phyloP scores from a whole-genome alignment of 2,113 vertebrate genomes.

The Chlamydotis undulata region DNA sequence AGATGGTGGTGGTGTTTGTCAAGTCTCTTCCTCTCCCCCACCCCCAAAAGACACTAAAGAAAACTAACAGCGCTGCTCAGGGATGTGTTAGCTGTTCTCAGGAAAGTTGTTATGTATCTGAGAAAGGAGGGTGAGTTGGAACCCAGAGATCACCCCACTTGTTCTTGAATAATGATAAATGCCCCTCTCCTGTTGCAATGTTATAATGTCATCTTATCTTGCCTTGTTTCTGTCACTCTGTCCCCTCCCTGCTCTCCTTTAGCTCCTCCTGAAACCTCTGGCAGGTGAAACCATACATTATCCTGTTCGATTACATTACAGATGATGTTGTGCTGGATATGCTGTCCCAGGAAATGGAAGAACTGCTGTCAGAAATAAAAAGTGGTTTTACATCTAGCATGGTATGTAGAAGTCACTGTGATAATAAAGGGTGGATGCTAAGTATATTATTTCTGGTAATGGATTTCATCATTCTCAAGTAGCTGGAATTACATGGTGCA shows the following conservation, averaged over 20 bases:
- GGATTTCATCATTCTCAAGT: not conserved
- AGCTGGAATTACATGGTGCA: not conserved
- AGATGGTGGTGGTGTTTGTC: not conserved
- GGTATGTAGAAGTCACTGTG: constrained; percentile 44
- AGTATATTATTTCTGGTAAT: not conserved
- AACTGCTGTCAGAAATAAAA: constrained; percentile 66
- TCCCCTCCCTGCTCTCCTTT: not conserved
- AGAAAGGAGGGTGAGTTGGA: not conserved
- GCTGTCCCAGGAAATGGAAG: constrained; percentile 4
- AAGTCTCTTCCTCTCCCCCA: not conserved
- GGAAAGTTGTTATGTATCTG: not conserved
- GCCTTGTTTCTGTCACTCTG: not conserved
- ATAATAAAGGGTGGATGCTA: not conserved
- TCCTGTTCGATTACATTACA: constrained; percentile 2
- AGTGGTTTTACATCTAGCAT: constrained; percentile 59
- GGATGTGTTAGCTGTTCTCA: not conserved
- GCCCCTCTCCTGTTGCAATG: not conserved
- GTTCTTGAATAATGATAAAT: not conserved
- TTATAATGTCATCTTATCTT: not conserved
- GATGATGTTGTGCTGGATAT: constrained; percentile 64
- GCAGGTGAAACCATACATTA: not conserved
- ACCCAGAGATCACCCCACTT: not conserved
- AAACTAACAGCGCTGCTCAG: not conserved
- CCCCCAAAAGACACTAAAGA: not conserved
- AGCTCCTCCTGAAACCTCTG: not conserved